These are phyloP conservation scores for Halcyon chelicuti DNA, from an alignment of 2,797 vertebrate species.

Conservation along the genomic window DNA sequence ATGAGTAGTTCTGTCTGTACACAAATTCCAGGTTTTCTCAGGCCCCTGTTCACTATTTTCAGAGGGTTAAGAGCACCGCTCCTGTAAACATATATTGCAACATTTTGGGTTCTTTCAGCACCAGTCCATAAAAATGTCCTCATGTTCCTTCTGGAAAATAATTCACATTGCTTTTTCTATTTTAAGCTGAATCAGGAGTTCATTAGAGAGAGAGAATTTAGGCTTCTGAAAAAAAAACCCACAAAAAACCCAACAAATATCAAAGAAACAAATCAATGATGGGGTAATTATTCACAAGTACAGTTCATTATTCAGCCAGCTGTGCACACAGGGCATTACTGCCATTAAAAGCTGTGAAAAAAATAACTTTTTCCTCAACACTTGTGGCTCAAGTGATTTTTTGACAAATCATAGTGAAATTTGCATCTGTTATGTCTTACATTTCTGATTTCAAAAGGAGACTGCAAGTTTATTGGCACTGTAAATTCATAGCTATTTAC, in stretches of 20 bases:
- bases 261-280: background rate
- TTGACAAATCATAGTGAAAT: background rate
- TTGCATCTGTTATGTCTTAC: background rate
- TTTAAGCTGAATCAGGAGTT: constrained; percentile 20
- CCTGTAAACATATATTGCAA: background rate
- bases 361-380: background rate
- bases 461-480: background rate
- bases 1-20: background rate
- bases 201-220: background rate
- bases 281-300: constrained; percentile 10
- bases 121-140: background rate
- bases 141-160: background rate
- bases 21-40: background rate
- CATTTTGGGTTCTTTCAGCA: background rate
- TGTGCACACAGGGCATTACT: background rate
- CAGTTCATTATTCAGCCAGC: constrained; percentile 6
- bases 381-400: background rate
- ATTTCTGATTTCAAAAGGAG: background rate
- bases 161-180: background rate
- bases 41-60: background rate
- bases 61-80: background rate
- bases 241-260: accelerated
- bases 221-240: background rate
- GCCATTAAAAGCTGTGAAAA: background rate
- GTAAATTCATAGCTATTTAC: background rate